Conservation (phyloP, 2,113 vertebrate species). For the Plecotus auritus region DNA sequence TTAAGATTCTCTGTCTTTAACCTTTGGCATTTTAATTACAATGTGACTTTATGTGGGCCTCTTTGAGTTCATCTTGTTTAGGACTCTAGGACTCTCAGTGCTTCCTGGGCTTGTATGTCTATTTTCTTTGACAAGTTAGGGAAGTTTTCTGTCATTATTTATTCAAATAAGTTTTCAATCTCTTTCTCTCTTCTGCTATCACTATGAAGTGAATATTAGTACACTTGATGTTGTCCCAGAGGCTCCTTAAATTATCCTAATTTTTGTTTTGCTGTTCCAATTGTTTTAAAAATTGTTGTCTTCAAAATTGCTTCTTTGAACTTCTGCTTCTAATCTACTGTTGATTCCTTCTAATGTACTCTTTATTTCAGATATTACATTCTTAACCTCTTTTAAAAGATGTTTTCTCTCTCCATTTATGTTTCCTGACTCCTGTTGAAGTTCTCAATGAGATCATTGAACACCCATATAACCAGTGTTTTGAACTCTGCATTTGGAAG, state of each 20-base stretch:
- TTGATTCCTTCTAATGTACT: background rate
- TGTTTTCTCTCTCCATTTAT: background rate
- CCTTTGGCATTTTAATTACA: background rate
- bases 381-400: background rate
- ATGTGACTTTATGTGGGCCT: background rate
- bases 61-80: background rate
- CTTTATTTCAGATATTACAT: background rate
- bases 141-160: background rate
- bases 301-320: background rate
- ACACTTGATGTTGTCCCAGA: background rate
- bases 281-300: background rate
- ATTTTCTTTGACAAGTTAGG: background rate
- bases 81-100: background rate
- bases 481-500: background rate
- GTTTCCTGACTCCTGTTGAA: background rate
- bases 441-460: background rate
- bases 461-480: no score
- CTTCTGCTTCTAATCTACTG: background rate
- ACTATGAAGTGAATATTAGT: background rate
- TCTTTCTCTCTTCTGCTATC: background rate
- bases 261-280: background rate
- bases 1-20: background rate
- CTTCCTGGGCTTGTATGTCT: background rate
- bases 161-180: background rate
- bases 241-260: background rate